These are phyloP conservation scores for Hydropsyche tenuis DNA, from an alignment of 1,140 invertebrate species.

Conservation along the genomic window DNA sequence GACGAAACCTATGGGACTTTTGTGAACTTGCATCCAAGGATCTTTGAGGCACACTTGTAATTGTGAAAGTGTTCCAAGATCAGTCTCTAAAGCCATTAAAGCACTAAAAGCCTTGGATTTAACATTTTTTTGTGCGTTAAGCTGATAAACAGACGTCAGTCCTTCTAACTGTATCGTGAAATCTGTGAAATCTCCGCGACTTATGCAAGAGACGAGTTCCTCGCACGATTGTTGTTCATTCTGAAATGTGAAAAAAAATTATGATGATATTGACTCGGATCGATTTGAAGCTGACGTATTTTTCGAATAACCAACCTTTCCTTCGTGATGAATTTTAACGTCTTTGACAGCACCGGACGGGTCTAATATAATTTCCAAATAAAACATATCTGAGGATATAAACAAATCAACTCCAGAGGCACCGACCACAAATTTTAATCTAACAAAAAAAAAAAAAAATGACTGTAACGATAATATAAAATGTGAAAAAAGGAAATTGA, in stretches of 20 bases:
- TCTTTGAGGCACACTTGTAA: slow-evolving; percentile 80
- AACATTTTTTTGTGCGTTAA: slow-evolving; percentile 93
- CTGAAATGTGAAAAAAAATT: too few species aligned
- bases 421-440: slow-evolving; percentile 78
- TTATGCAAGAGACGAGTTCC: slow-evolving; percentile 82
- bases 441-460: slow-evolving; percentile 55
- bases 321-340: slow-evolving; percentile 93
- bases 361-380: slow-evolving; percentile 88
- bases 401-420: slow-evolving; percentile 79
- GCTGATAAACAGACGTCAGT: slow-evolving; percentile 88
- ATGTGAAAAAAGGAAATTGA: neutral
- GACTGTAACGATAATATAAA: too few species aligned
- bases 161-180: slow-evolving; percentile 92
- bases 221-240: slow-evolving; percentile 79
- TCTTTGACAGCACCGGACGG: slow-evolving; percentile 83
- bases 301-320: slow-evolving; percentile 62
- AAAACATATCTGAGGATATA: slow-evolving; percentile 97
- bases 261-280: too few species aligned
- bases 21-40: slow-evolving; percentile 85
- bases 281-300: too few species aligned
- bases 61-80: slow-evolving; percentile 85
- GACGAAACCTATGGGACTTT: slow-evolving; percentile 86
- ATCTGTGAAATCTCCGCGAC: slow-evolving; percentile 86
- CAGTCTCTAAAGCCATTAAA: slow-evolving; percentile 88
- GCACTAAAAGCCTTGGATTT: slow-evolving; percentile 94